Evolutionary conservation across 2,797 vertebrate genomes (phyloP), one percentile per base, ranked within the genome.

Genomic region (Melanotaenia boesemani): DNA sequence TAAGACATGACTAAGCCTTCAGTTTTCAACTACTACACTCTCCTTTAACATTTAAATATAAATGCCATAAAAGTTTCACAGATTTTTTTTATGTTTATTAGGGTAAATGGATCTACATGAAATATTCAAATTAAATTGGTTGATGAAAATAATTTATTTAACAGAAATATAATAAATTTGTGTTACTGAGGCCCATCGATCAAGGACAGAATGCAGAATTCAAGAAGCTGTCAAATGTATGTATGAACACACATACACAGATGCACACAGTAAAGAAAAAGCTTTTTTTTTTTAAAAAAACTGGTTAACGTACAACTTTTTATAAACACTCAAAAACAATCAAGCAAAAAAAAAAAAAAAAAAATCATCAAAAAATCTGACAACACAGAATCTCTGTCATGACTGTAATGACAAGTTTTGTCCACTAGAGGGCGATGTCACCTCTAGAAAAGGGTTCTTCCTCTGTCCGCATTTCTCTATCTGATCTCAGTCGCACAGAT

Each of bases 371-470:
- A 56, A 15, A 13, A 30, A 30, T 15, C 26, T 6, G 15, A 44
- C 18, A n/a, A 3, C 30, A 18, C 15, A 20, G 30, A 1, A 16
- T 6, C 6, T 41, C 6, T 34, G 22, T 60, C 2, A 4, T 48
- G 15, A 13, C 34, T 82, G 91, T 57, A 82, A 32, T 79, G 20
- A 62, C 56, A 58, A 0, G 3, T 58, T 0, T 1, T 32, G 0
- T 0, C 89, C 92, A 87, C 86, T 59, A 83, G 88, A 39, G 79
- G 88, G 91, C 48, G 79, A 24, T 73, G 26, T 76, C 56, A 61
- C 28, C 57, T 28, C 54, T 18, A 77, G 22, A 8, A 39, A 73
- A 11, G 3, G n/a, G 12, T 12, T 63, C n/a, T 8, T 6, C 52
- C 2, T 30, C 8, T 18, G 22, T 8, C 13, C 16, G 15, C 34